Conservation (phyloP, 2,888 invertebrate species). For the Norana najaformis region DNA sequence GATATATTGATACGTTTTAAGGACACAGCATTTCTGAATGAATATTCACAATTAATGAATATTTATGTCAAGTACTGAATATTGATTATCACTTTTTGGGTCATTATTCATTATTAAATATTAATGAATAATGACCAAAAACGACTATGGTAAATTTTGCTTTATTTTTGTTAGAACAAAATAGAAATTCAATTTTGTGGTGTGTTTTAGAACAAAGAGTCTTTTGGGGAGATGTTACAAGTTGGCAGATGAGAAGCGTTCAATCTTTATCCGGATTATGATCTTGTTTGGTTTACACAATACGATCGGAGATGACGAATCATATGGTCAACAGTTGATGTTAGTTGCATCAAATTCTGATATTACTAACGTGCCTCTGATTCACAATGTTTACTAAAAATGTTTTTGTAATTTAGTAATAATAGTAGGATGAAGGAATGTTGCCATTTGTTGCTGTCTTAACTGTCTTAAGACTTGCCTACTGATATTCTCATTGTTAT, state of each 20-base stretch:
- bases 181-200: not conserved
- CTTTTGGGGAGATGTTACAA: conserved; percentile 60
- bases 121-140: not conserved
- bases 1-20: too few species aligned
- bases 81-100: not conserved
- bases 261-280: conserved; percentile 63
- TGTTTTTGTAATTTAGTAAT: conserved; percentile 13
- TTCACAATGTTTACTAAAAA: not conserved
- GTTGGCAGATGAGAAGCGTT: conserved; percentile 54
- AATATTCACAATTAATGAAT: too few species aligned
- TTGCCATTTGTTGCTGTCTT: too few species aligned
- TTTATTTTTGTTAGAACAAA: not conserved
- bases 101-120: too few species aligned
- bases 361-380: not conserved
- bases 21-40: not conserved
- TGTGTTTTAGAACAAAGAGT: conserved; percentile 49
- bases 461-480: too few species aligned
- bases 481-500: too few species aligned
- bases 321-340: conserved; percentile 39
- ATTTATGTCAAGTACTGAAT: not conserved
- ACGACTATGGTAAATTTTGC: not conserved
- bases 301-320: conserved; percentile 57
- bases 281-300: conserved; percentile 62
- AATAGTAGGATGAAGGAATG: too few species aligned
- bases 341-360: not conserved